Evolutionary conservation across 1,140 invertebrate genomes (phyloP).

Genomic region (Aethina tumida): DNA sequence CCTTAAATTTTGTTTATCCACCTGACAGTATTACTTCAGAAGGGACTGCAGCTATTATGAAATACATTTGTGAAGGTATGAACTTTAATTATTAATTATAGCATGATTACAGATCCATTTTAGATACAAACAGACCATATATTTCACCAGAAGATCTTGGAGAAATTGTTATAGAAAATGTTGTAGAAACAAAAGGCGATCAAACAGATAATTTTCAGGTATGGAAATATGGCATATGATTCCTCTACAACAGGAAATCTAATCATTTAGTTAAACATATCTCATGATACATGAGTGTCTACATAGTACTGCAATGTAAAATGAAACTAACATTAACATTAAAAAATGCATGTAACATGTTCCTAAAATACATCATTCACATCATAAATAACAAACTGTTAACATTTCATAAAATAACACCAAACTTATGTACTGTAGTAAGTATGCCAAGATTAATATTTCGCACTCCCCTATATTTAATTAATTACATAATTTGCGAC

Average conservation of each 20-base stretch:
- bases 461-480: no score
- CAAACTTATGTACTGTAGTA: no score
- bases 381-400: no score
- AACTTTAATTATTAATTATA: slow-evolving; percentile 6
- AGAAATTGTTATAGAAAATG: slow-evolving; percentile 7
- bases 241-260: slow-evolving; percentile 7
- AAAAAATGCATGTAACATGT: no score
- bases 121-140: slow-evolving; percentile 19
- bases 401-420: no score
- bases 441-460: no score
- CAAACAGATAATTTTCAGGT: slow-evolving; percentile 11
- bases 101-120: slow-evolving; percentile 2
- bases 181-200: neutral
- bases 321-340: neutral
- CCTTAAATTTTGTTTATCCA: slow-evolving; percentile 51
- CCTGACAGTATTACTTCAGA: slow-evolving; percentile 44
- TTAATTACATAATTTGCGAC: no score
- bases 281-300: no score
- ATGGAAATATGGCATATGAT: no score
- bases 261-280: no score
- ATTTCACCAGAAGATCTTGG: slow-evolving; percentile 7
- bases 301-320: no score
- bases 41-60: slow-evolving; percentile 55
- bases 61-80: slow-evolving; percentile 48
- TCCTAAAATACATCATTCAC: no score